Evolutionary conservation across 2,113 vertebrate genomes (phyloP).

Genomic region (Alethe diademata): DNA sequence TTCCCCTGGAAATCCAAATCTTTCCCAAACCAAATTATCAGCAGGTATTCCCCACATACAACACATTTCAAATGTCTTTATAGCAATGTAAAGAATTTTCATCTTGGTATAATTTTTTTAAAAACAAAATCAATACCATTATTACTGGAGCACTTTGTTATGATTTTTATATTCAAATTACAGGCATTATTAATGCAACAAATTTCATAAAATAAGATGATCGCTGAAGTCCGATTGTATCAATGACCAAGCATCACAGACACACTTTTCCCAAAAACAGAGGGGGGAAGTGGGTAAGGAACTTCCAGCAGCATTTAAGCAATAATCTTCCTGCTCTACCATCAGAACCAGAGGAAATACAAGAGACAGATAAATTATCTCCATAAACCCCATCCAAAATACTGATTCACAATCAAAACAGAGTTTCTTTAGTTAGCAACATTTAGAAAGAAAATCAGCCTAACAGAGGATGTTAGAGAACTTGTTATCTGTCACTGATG

Average conservation of each 20-base stretch:
- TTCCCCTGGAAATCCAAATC: neutral
- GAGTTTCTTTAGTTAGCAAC: neutral
- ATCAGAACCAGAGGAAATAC: neutral
- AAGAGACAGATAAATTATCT: neutral
- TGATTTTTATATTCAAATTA: constrained; percentile 4
- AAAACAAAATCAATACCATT: neutral
- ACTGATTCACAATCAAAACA: neutral
- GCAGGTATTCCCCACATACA: neutral
- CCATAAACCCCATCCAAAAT: neutral
- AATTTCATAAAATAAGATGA: neutral
- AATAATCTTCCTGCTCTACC: neutral
- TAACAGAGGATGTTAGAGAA: neutral
- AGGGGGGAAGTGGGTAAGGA: neutral
- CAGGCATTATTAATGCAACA: neutral
- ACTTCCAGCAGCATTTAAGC: neutral
- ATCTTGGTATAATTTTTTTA: neutral
- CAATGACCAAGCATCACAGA: neutral
- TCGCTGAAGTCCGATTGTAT: neutral
- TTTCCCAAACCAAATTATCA: neutral
- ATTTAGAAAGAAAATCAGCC: neutral
- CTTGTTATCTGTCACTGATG: neutral
- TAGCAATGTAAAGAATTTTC: neutral
- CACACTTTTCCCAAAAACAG: neutral
- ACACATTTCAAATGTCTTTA: neutral
- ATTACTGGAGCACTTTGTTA: neutral